Evolutionary conservation across 1,140 invertebrate species (phyloP).

Genomic region (Aphaenogaster floridana): DNA sequence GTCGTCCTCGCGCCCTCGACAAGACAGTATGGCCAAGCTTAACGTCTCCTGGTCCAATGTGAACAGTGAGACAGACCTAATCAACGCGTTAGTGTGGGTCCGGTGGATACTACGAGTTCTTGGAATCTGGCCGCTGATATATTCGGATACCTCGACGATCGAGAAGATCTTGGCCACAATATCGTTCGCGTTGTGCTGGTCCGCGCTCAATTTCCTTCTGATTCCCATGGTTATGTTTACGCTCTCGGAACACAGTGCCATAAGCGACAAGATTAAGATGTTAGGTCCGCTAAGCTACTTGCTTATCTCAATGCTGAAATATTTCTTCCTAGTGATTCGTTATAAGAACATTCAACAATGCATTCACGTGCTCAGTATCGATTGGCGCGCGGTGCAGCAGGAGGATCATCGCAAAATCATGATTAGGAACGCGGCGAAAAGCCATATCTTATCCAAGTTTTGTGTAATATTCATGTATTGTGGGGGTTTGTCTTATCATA

Average conservation of each 20-base stretch:
- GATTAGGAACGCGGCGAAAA: slow-evolving; percentile 35
- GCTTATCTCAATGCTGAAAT: background rate
- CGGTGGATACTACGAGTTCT: slow-evolving; percentile 4
- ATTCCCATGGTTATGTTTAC: slow-evolving; percentile 7
- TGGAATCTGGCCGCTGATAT: background rate
- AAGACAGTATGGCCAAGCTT: slow-evolving; percentile 12
- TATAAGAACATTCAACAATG: background rate
- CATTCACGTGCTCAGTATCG: background rate
- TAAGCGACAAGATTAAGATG: background rate
- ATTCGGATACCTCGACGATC: background rate
- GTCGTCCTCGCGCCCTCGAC: background rate
- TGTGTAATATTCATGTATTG: slow-evolving; percentile 44
- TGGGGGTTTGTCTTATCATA: slow-evolving; percentile 49
- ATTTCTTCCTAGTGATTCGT: background rate
- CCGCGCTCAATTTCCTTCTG: background rate
- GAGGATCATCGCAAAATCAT: slow-evolving; percentile 12
- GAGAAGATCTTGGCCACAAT: slow-evolving; percentile 23
- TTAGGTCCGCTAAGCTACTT: background rate
- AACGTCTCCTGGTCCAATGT: slow-evolving; percentile 1
- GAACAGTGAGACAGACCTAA: background rate
- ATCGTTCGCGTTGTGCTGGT: background rate
- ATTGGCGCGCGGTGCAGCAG: background rate
- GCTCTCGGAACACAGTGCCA: background rate
- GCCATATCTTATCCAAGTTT: slow-evolving; percentile 25
- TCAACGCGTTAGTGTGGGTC: background rate